phyloP scores from a whole-genome alignment of 1,140 invertebrate species.

The Leptopilina clavipes region DNA sequence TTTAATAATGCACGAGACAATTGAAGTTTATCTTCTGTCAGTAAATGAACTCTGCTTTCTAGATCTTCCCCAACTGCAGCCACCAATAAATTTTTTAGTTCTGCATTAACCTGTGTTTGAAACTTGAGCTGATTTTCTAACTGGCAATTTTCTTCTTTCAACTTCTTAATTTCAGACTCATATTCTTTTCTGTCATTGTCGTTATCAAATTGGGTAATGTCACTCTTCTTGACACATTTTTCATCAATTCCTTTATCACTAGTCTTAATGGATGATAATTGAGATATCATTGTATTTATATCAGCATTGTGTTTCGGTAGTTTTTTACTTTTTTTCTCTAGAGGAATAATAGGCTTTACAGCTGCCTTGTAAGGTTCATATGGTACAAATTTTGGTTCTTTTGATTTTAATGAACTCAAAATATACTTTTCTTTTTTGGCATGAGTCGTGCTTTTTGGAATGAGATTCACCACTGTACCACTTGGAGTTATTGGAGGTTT shows the following conservation, averaged over 20 bases:
- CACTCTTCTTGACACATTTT: conserved; percentile 45
- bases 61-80: conserved; percentile 96
- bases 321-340: conserved; percentile 73
- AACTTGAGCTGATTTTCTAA: conserved; percentile 84
- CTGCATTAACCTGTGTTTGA: conserved; percentile 87
- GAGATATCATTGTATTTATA: conserved; percentile 80
- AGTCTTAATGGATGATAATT: conserved; percentile 80
- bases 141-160: conserved; percentile 79
- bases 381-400: conserved; percentile 89
- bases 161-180: conserved; percentile 76
- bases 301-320: conserved; percentile 80
- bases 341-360: conserved; percentile 83
- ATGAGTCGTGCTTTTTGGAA: conserved; percentile 66
- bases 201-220: conserved; percentile 60
- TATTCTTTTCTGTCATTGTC: conserved; percentile 68
- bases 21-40: conserved; percentile 93
- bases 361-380: conserved; percentile 92
- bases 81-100: conserved; percentile 93
- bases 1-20: conserved; percentile 88
- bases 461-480: conserved; percentile 72
- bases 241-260: conserved; percentile 68
- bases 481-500: conserved; percentile 70
- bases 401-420: conserved; percentile 76
- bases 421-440: conserved; percentile 68
- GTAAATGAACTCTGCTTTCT: conserved; percentile 88